Base-by-base conservation (phyloP, 2,797 vertebrate genomes). In the Discoglossus pictus region DNA sequence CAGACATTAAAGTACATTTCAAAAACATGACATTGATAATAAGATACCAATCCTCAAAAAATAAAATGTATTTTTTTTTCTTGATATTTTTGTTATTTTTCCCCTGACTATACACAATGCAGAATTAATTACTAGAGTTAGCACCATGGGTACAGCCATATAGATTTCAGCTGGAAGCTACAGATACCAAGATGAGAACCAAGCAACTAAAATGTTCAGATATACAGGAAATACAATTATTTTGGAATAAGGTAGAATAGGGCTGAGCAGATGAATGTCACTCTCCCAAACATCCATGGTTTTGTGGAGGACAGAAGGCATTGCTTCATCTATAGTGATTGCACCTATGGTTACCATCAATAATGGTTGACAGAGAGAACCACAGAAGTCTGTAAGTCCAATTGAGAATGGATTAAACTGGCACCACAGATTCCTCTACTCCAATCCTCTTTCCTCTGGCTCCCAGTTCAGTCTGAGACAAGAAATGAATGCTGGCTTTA, bases 31-130 rank as follows among this genome's bases (percentile, higher is more conserved):
- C 65, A 65, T 31, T 66, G 77, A 76, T 68, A 74, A 78, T 64
- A 58, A 79, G 71, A 61, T 2, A 7, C 72, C 68, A 65, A 60
- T 79, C 66, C 64, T 78, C 67, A 73, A 79, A 72, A 75, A 79
- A 73, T 73, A 75, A 76, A 79, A 75, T 64, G 58, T 72, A 68
- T 80, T 62, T 73, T 74, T 71, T 67, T 35, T 71, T 60, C 24
- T 24, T 25, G 36, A 11, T 34, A 35, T 71, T 31, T 68, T 59
- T 23, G 2, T 69, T 72, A 65, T 74, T 75, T 76, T 76, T 73
- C 75, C n/a, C n/a, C n/a, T 73, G 73, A 72, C 40, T 39, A 31
- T 51, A 25, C 53, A n/a, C 53, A 56, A 55, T 39, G 18, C 18
- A 55, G 12, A 55, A 55, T 4, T 13, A 20, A 18, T 11, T 10